Conservation (phyloP, 2,888 invertebrate species). For the Spodoptera exigua region DNA sequence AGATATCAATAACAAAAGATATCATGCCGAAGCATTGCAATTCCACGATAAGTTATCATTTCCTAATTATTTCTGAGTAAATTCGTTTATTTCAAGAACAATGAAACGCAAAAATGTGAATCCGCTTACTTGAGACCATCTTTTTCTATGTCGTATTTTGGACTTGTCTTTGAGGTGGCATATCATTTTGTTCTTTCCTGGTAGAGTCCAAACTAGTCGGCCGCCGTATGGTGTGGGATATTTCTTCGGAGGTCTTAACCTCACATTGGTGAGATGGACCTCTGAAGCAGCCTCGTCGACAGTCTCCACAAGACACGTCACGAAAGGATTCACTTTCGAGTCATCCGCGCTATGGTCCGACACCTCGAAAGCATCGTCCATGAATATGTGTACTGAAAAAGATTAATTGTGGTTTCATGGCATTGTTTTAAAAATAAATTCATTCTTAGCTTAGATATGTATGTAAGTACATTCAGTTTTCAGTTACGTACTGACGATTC, state of each 20-base stretch:
- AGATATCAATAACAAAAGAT: slow-evolving; percentile 17
- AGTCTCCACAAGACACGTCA: slow-evolving; percentile 91
- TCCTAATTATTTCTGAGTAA: slow-evolving; percentile 15
- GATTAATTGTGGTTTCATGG: not conserved
- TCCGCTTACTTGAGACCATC: slow-evolving; percentile 95
- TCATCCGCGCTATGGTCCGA: slow-evolving; percentile 91
- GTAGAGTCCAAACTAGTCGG: slow-evolving; percentile 94
- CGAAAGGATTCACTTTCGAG: slow-evolving; percentile 94
- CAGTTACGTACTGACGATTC: no score
- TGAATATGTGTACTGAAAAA: slow-evolving; percentile 93
- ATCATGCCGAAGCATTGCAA: slow-evolving; percentile 6
- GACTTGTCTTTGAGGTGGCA: slow-evolving; percentile 97
- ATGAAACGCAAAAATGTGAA: slow-evolving; percentile 3
- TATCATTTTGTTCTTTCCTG: slow-evolving; percentile 95
- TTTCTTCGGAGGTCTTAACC: slow-evolving; percentile 92
- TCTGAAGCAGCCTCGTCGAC: slow-evolving; percentile 94
- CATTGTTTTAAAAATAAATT: no score
- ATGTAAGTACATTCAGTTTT: no score
- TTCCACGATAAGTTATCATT: slow-evolving; percentile 39
- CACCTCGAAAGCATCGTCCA: slow-evolving; percentile 95
- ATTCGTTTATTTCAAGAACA: slow-evolving; percentile 2
- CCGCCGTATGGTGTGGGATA: slow-evolving; percentile 96
- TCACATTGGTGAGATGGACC: slow-evolving; percentile 91
- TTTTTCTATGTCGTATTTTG: slow-evolving; percentile 96
- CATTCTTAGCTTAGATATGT: no score